Evolutionary conservation across 2,113 vertebrate genomes (phyloP).

Genomic region (Poeciliopsis turrubarensis): DNA sequence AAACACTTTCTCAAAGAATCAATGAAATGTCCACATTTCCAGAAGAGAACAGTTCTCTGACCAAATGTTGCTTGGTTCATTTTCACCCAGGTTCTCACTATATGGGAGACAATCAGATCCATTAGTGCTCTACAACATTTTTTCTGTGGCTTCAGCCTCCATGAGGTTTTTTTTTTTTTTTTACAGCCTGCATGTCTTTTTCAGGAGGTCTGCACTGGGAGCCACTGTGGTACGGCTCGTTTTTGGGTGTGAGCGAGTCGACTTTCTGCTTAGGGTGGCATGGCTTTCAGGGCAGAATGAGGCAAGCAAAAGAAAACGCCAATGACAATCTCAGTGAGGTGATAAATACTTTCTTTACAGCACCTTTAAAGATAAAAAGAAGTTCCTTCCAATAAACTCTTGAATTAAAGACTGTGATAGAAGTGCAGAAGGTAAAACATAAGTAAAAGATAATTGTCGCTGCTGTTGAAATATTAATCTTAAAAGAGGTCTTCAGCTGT

Average conservation of each 20-base stretch:
- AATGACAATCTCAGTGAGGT: background rate
- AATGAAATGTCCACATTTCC: background rate
- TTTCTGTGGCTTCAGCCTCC: background rate
- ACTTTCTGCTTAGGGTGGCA: too few relatives aligned
- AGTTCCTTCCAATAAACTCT: background rate
- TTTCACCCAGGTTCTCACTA: background rate
- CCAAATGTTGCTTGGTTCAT: background rate
- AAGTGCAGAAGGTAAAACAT: too few relatives aligned
- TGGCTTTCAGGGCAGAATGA: background rate
- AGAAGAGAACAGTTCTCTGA: background rate
- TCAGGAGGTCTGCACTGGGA: too few relatives aligned
- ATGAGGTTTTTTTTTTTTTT: background rate
- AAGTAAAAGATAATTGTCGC: too few relatives aligned
- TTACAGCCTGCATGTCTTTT: background rate
- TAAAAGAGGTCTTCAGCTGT: too few relatives aligned
- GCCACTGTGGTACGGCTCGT: background rate
- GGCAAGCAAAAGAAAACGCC: background rate
- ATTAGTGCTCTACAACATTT: background rate
- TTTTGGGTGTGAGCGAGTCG: background rate
- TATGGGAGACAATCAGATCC: background rate
- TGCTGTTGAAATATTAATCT: too few relatives aligned
- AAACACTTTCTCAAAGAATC: background rate
- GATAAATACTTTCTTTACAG: background rate
- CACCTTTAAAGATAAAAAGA: background rate
- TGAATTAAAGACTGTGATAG: background rate